Base-by-base conservation (phyloP, 2,888 invertebrate genomes). In the Serripes groenlandicus region DNA sequence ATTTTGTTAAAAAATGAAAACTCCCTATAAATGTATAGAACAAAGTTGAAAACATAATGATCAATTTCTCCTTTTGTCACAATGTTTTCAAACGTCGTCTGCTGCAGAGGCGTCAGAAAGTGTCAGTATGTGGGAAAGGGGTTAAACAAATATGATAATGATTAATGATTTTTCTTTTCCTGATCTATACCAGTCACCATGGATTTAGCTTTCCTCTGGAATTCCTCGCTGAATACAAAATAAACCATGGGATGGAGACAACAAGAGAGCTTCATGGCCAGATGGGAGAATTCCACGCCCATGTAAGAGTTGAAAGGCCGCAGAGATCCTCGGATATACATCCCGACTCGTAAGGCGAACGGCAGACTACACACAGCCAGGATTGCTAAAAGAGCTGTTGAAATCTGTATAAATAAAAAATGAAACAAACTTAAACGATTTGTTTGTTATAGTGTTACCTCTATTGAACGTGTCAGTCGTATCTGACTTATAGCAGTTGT, bases 261-360 rank as follows among this genome's bases (percentile, higher is more conserved):
- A 58, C 75, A 62, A 28, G 68, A 28, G 9, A 75, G 28, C 42
- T 84, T 80, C 58, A 78, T 78, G 15, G 58, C 26, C 30, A 78
- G 21, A 56, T 84, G 84, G 1, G 84, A 75, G 28, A 84, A 75
- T 37, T 84, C 81, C 26, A 80, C 75, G 4, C 62, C 42, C 23
- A 79, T 42, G 62, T 71, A 83, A 34, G 73, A 72, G 26, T 60
- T 37, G 52, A 77, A 74, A 21, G 70, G 35, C 7, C 78, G 62
- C 23, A 30, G 42, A n/a, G 42, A 35, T 11, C 75, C 74, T 28
- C 58, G 32, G 1, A 83, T 56, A 32, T 62, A 83, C n/a, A 56
- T 18, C 1, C 73, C 9, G 9, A 70, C 73, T 5, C 83, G 68
- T 3, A 83, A 37, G 18, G 68, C 68, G 34, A 42, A 76, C 4